Conservation (phyloP, 2,113 vertebrate genomes). For the Crotalus helleri region DNA sequence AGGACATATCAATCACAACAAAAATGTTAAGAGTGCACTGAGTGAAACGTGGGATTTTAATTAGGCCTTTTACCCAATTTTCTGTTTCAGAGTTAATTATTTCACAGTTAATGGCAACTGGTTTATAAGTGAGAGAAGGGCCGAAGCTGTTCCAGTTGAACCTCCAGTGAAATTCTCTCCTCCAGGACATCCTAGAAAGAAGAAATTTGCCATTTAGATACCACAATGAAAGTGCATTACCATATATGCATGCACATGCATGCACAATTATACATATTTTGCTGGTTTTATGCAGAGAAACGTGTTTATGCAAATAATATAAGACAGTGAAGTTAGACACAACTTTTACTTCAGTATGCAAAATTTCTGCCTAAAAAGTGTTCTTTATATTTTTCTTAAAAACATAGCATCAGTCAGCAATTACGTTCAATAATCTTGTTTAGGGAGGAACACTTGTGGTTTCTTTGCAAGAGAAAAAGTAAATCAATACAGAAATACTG, state of each 20-base stretch:
- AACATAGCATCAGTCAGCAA: not conserved
- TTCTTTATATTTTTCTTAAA: not conserved
- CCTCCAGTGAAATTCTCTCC: constrained; percentile 98
- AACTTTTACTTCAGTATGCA: not conserved
- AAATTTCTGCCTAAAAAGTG: not conserved
- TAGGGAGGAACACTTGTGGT: not conserved
- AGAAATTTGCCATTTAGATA: constrained; percentile 46
- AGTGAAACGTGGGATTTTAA: constrained; percentile 75
- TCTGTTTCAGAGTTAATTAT: constrained; percentile 70
- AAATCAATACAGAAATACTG: not conserved
- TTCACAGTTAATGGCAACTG: constrained; percentile 77
- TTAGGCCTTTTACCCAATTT: constrained; percentile 72
- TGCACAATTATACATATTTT: not conserved
- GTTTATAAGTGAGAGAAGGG: constrained; percentile 98
- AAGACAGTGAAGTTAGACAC: not conserved
- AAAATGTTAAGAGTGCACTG: constrained; percentile 71
- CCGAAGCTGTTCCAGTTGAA: constrained; percentile 98
- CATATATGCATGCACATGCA: not conserved
- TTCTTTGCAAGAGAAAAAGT: not conserved
- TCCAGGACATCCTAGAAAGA: constrained; percentile 91
- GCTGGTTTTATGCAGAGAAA: not conserved
- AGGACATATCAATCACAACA: constrained; percentile 74
- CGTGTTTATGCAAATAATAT: not conserved
- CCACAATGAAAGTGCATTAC: constrained; percentile 2
- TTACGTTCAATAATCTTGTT: not conserved